These are phyloP conservation scores for Liasis olivaceus DNA, from an alignment of 2,797 vertebrate genomes.

Conservation along the genomic window DNA sequence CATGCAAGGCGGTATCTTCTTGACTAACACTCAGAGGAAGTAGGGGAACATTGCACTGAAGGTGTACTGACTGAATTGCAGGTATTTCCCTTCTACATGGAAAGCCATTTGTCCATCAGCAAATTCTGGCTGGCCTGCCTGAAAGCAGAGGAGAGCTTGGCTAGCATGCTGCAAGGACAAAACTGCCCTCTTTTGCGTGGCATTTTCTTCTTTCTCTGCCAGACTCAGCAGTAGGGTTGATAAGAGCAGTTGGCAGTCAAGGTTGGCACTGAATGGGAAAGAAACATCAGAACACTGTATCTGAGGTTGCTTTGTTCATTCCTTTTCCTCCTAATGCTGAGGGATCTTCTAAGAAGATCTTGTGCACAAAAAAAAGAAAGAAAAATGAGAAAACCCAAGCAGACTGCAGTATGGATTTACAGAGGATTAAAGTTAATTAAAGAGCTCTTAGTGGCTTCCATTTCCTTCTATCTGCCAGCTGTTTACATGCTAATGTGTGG, in stretches of 20 bases:
- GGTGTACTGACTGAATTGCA: accelerated
- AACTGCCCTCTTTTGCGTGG: neutral
- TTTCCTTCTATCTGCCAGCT: constrained; percentile 75
- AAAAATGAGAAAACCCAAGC: constrained; percentile 56
- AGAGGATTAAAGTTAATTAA: constrained; percentile 86
- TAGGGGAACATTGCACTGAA: neutral
- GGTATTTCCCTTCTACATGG: accelerated
- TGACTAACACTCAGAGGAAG: neutral
- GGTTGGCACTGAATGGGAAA: constrained; percentile 39
- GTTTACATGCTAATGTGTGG: constrained; percentile 81
- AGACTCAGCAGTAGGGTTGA: constrained; percentile 42
- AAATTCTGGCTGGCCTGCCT: neutral
- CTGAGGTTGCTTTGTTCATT: neutral
- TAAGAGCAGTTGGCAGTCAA: constrained; percentile 57
- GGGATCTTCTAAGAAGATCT: constrained; percentile 69
- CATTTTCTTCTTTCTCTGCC: constrained; percentile 45
- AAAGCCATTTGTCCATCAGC: neutral
- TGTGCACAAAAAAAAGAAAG: constrained; percentile 39
- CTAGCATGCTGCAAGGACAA: constrained; percentile 8
- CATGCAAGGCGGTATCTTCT: neutral
- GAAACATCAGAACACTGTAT: constrained; percentile 46
- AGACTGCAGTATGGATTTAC: constrained; percentile 75
- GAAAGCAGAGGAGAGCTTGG: accelerated
- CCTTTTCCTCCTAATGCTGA: constrained; percentile 30
- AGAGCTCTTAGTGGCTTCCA: constrained; percentile 75